Evolutionary conservation across 2,888 invertebrate species (phyloP), one percentile per base, ranked within the genome.

Genomic region (Gastracanthus pulcherrimus): DNA sequence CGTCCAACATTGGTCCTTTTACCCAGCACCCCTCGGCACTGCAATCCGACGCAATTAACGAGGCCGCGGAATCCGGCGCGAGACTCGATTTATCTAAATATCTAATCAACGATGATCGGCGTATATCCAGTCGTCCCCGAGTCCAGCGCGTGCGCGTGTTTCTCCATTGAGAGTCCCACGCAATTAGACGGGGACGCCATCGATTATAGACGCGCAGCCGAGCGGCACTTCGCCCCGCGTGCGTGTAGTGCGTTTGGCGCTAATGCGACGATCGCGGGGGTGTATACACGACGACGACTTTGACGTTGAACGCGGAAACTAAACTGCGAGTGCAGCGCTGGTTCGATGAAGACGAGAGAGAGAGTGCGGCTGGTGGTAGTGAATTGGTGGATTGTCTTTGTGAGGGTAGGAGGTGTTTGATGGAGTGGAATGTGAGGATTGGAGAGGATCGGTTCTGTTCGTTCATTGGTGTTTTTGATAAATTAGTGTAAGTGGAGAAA

Each of bases 21-120:
- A 55, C 55, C 55, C n/a, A n/a, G n/a, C n/a, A n/a, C 13, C 55
- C 55, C 45, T 6, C 51, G 2, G 11, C 13, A 55, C 13, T 23
- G 11, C 62, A 70, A 51, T 70, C 45, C 36, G 16, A 58, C 5
- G 58, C 67, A 79, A 72, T 79, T 79, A 79, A 66, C 41, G 29
- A 62, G 23, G 23, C 60, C 51, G 4, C 13, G 26, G 60, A 67
- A 67, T 26, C 34, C 76, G n/a, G 16, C 5, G 23, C 26, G 62
- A 70, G 70, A 64, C 38, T 38, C 60, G 67, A 60, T 80, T 69
- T 75, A 80, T 74, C 69, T 45, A 51, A 74, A 69, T 69, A 36
- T 69, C 60, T 69, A 80, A 80, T 75, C 80, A 75, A 38, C 48
- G 67, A 31, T 62, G 72, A 51, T 64, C 34, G 34, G 34, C 69